Conservation (phyloP, 2,113 vertebrate species). For the Dicaeum eximium region DNA sequence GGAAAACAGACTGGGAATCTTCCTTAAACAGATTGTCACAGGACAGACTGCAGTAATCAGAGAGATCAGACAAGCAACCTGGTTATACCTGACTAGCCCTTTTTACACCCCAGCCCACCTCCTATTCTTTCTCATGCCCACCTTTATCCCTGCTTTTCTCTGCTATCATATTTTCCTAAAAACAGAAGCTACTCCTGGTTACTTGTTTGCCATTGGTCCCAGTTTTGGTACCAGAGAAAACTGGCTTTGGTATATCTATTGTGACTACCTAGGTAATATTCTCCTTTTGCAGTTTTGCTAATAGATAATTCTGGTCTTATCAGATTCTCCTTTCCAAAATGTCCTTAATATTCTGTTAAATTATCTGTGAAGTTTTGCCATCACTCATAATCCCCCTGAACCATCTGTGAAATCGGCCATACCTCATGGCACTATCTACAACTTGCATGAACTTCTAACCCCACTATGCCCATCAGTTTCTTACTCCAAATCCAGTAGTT, state of each 20-base stretch:
- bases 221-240: not conserved
- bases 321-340: not conserved
- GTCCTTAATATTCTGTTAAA: not conserved
- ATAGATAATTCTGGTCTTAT: not conserved
- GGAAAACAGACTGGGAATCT: not conserved
- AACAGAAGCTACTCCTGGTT: not conserved
- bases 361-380: not conserved
- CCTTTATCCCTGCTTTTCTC: not conserved
- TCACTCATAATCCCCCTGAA: not conserved
- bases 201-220: not conserved
- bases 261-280: not conserved
- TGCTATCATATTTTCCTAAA: not conserved
- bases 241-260: not conserved
- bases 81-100: not conserved
- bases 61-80: not conserved
- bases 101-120: not conserved
- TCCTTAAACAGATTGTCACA: not conserved
- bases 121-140: not conserved
- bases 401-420: rapidly evolving
- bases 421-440: not conserved
- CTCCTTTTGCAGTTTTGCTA: not conserved
- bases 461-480: not conserved
- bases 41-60: not conserved
- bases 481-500: not conserved
- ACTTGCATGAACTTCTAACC: not conserved